A percentile compares a stretch with the other conserved stretches of the same genome.
Conservation (phyloP, 2,888 invertebrate species). For the Serrognathus titanus region DNA sequence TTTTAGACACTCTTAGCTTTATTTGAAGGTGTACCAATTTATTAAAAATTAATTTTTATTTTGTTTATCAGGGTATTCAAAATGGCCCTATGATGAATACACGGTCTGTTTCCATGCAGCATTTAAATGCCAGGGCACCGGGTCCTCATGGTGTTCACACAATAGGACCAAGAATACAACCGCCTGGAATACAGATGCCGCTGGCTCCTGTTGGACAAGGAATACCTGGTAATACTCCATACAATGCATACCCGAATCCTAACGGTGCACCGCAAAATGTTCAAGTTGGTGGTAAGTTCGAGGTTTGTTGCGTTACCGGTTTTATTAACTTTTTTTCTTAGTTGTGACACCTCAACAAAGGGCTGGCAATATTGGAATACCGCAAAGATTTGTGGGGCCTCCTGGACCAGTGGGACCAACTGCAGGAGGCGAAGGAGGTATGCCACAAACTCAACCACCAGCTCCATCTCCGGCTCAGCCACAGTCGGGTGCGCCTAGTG, state of each 20-base stretch:
- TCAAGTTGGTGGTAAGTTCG: conserved; percentile 40
- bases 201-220: conserved; percentile 55
- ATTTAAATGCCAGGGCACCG: conserved; percentile 50
- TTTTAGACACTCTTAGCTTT: too few relatives aligned
- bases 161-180: conserved; percentile 61
- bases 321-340: conserved; percentile 8
- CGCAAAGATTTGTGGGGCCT: conserved; percentile 38
- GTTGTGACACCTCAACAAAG: conserved; percentile 58
- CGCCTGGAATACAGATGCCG: conserved; percentile 45
- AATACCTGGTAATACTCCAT: conserved; percentile 50
- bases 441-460: conserved; percentile 73
- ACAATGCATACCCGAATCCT: conserved; percentile 58
- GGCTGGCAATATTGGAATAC: conserved; percentile 33
- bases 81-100: conserved; percentile 72
- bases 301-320: conserved; percentile 2
- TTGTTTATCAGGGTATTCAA: conserved; percentile 57
- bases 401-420: conserved; percentile 50
- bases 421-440: conserved; percentile 60
- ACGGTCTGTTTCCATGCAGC: conserved; percentile 50
- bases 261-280: conserved; percentile 54
- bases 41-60: not conserved
- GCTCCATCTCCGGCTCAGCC: conserved; percentile 76
- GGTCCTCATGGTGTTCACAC: conserved; percentile 50
- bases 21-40: too few relatives aligned
- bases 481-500: conserved; percentile 68